These are phyloP conservation scores for Digitonthophagus gazella DNA, from an alignment of 2,888 invertebrate genomes.

Conservation along the genomic window DNA sequence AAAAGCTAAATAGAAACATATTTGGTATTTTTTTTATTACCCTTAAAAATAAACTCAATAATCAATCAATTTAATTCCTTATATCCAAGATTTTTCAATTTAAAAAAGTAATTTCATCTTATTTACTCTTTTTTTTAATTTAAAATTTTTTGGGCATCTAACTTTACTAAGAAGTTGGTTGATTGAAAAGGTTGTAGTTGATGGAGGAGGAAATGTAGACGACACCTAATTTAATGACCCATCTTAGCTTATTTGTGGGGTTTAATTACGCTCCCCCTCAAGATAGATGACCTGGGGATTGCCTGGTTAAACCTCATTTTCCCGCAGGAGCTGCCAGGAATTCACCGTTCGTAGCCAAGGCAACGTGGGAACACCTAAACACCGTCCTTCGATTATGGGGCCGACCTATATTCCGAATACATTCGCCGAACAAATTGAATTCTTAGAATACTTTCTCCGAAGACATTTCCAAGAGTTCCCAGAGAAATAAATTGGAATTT, in stretches of 20 bases:
- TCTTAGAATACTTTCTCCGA: slow-evolving; percentile 11
- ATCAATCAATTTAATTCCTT: too few species aligned
- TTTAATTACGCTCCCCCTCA: slow-evolving; percentile 5
- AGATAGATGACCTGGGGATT: slow-evolving; percentile 19
- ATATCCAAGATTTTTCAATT: too few species aligned
- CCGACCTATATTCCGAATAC: slow-evolving; percentile 16
- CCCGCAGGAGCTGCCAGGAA: slow-evolving; percentile 14
- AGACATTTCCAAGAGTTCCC: too few species aligned
- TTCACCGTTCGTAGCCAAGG: slow-evolving; percentile 21
- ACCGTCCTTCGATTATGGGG: slow-evolving; percentile 22
- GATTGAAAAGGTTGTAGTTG: not conserved
- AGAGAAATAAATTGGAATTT: too few species aligned
- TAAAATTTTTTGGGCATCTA: too few species aligned
- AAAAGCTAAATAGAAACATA: not conserved
- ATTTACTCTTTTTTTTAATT: too few species aligned
- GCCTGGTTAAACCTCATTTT: slow-evolving; percentile 25
- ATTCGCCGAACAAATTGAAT: slow-evolving; percentile 5
- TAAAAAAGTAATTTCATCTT: too few species aligned
- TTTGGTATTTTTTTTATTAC: too few species aligned
- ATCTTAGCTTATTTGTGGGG: slow-evolving; percentile 3
- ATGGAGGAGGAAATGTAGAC: not conserved
- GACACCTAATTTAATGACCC: not conserved
- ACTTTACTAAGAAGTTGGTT: too few species aligned
- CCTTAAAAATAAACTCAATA: too few species aligned
- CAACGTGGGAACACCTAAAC: slow-evolving; percentile 16